These are phyloP conservation scores for Pelochelys cantorii DNA, from an alignment of 2,797 vertebrate genomes.

Conservation along the genomic window DNA sequence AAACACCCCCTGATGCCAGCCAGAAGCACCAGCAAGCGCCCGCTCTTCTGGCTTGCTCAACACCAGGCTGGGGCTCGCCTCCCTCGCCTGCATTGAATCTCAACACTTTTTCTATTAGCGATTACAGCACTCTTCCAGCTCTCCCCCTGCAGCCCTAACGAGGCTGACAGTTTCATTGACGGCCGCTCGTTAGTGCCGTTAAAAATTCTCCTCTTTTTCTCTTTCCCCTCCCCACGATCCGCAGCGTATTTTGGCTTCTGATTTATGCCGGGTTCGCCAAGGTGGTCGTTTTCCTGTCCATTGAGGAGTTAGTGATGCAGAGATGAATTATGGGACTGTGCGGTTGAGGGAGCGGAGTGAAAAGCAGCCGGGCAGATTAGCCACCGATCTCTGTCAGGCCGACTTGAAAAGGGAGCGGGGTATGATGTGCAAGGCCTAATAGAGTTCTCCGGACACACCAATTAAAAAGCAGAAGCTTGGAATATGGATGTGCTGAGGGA, in stretches of 20 bases:
- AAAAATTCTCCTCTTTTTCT: constrained; percentile 46
- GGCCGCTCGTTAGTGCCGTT: constrained; percentile 39
- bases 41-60: not conserved
- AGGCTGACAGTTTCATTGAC: constrained; percentile 39
- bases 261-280: constrained; percentile 60
- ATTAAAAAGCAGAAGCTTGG: not conserved
- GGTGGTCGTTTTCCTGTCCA: constrained; percentile 61
- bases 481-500: not conserved
- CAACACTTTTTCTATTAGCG: not conserved
- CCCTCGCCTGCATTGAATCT: not conserved
- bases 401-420: not conserved
- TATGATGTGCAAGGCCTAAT: not conserved
- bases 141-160: not conserved
- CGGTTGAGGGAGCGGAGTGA: constrained; percentile 24
- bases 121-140: not conserved
- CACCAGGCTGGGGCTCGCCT: not conserved
- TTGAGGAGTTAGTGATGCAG: constrained; percentile 55
- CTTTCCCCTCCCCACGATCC: constrained; percentile 10
- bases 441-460: not conserved
- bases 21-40: not conserved
- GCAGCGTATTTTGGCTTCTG: constrained; percentile 42
- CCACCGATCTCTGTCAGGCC: not conserved
- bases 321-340: constrained; percentile 47
- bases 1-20: not conserved
- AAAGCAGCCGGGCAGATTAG: constrained; percentile 2